Evolutionary conservation across 1,140 invertebrate genomes (phyloP), one percentile per base, ranked within the genome.

Genomic region (Lineus longissimus): DNA sequence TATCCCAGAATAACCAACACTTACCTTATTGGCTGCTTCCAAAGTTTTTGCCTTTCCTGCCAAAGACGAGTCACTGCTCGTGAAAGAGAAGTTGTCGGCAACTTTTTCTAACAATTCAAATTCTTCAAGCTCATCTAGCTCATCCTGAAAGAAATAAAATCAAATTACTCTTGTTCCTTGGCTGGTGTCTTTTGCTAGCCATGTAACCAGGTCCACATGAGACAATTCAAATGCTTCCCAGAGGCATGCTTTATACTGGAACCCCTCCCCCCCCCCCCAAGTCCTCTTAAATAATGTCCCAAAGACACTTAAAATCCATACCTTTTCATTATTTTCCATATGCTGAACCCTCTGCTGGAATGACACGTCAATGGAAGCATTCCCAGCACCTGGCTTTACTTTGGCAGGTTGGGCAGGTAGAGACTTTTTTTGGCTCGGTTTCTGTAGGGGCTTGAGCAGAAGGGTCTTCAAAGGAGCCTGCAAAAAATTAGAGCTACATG

Each of bases 71-170:
- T 78, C 74, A 59, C 75, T 76, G 67, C 77, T 79, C 30, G 72
- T 72, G 65, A 81, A 78, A 9, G 79, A 81, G 55, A 76, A 73
- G 64, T 82, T 77, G 65, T 81, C 80, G 40, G 77, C 76, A 57
- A 74, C 77, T 27, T 79, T 70, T 51, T 82, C 80, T 64, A 82
- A 62, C 15, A 76, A 61, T 63, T 82, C 80, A 76, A 82, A 82
- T 64, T 81, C 79, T n/a, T 76, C 74, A 17, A 79, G 55, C 9
- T 78, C 76, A 23, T 72, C 70, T 31, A 69, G 62, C 55, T 77
- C 76, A 19, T 69, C 33, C 70, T 76, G 67, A 45, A 66, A 63
- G 22, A 17, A 25, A 58, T 15, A 55, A 25, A 43, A 17, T 2
- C 29, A 43, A 43, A 11, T 43, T 43, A 43, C 11, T 19, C 11